A percentile compares a stretch with the other conserved stretches of the same genome.
phyloP scores from a whole-genome alignment of 2,888 invertebrate genomes.

The Andrena praecox region DNA sequence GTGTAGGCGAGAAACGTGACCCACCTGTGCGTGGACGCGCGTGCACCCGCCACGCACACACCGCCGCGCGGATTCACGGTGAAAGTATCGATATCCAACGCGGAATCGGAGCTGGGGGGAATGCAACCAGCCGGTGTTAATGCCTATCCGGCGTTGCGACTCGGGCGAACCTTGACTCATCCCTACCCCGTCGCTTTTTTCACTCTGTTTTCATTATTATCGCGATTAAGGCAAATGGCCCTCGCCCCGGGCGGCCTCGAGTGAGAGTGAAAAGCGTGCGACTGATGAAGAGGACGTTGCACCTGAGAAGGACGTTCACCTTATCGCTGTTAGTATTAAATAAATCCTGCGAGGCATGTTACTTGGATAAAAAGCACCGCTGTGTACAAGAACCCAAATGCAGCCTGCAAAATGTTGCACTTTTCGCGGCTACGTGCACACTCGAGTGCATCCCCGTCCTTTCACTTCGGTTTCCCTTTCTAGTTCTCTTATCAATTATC shows the following conservation, averaged over 20 bases:
- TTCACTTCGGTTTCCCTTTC: no score
- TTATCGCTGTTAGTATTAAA: no score
- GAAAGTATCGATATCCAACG: slow-evolving; percentile 70
- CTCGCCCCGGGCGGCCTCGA: no score
- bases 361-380: no score
- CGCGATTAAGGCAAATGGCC: neutral
- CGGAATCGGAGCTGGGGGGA: slow-evolving; percentile 55
- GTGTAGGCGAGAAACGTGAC: slow-evolving; percentile 64
- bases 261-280: no score
- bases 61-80: slow-evolving; percentile 64
- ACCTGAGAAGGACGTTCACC: no score
- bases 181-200: slow-evolving; percentile 10
- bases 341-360: no score
- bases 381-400: no score
- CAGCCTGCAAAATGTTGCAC: no score
- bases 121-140: slow-evolving; percentile 45
- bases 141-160: slow-evolving; percentile 34
- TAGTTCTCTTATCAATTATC: neutral
- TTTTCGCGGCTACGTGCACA: no score
- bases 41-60: slow-evolving; percentile 34
- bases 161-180: slow-evolving; percentile 42
- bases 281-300: no score
- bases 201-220: neutral
- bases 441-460: no score
- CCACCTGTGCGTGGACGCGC: slow-evolving; percentile 69